Evolutionary conservation across 1,140 invertebrate genomes (phyloP).

Genomic region (Plodia interpunctella): DNA sequence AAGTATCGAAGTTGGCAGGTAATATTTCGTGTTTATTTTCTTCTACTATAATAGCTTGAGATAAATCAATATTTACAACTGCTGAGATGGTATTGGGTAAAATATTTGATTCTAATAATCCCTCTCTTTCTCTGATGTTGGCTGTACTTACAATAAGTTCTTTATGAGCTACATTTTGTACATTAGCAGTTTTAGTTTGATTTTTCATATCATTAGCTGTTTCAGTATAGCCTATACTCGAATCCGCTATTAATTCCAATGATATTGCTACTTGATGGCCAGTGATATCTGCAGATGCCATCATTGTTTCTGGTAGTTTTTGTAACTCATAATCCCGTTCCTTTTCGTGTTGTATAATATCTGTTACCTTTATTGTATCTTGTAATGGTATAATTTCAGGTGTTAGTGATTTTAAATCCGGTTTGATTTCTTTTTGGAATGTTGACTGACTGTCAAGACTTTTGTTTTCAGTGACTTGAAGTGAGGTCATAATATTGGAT

Average conservation of each 20-base stretch:
- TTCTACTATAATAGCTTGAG: slow-evolving; percentile 45
- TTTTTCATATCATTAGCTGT: slow-evolving; percentile 16
- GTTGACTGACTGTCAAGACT: slow-evolving; percentile 46
- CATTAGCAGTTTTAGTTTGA: slow-evolving; percentile 32
- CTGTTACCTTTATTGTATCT: slow-evolving; percentile 42
- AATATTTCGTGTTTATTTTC: slow-evolving; percentile 38
- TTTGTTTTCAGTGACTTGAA: slow-evolving; percentile 48
- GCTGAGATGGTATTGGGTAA: slow-evolving; percentile 30
- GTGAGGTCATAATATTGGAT: slow-evolving; percentile 34
- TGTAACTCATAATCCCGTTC: slow-evolving; percentile 39
- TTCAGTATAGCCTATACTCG: slow-evolving; percentile 32
- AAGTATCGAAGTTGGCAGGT: slow-evolving; percentile 26
- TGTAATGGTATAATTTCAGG: slow-evolving; percentile 38
- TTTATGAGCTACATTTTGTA: slow-evolving; percentile 46
- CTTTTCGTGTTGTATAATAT: slow-evolving; percentile 53
- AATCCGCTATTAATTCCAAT: slow-evolving; percentile 44
- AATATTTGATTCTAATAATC: slow-evolving; percentile 20
- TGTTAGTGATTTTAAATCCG: slow-evolving; percentile 35
- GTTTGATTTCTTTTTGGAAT: slow-evolving; percentile 30
- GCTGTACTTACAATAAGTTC: slow-evolving; percentile 49
- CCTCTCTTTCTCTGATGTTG: slow-evolving; percentile 56
- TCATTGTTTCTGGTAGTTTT: slow-evolving; percentile 25
- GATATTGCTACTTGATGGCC: slow-evolving; percentile 46
- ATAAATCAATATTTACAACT: slow-evolving; percentile 36
- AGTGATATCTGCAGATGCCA: slow-evolving; percentile 33